A percentile compares a stretch with the other conserved stretches of the same genome.
These are phyloP conservation scores for Cheilosia urbana DNA, from an alignment of 2,888 invertebrate species.

Conservation along the genomic window DNA sequence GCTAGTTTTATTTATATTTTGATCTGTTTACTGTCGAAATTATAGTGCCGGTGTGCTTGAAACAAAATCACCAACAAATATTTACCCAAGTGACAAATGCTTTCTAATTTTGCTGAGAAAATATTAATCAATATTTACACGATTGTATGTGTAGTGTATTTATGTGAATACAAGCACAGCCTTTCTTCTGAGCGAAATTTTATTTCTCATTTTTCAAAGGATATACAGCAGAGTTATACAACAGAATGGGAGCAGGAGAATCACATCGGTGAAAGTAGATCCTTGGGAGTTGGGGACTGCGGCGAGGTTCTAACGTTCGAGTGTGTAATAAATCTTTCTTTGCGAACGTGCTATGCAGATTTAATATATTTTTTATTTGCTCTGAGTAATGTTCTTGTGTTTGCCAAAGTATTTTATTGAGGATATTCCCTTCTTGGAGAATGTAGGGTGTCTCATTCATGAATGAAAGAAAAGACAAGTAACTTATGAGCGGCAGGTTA, in stretches of 20 bases:
- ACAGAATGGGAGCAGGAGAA: conserved; percentile 34
- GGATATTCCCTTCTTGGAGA: conserved; percentile 7
- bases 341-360: conserved; percentile 71
- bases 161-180: background rate
- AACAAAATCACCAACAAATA: conserved; percentile 30
- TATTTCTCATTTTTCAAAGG: conserved; percentile 47
- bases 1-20: conserved; percentile 6
- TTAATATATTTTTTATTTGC: conserved; percentile 72
- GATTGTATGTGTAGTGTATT: conserved; percentile 27
- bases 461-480: conserved; percentile 6
- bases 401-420: conserved; percentile 63
- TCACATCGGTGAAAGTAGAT: conserved; percentile 13
- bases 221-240: conserved; percentile 27
- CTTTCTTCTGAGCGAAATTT: background rate
- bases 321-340: conserved; percentile 71
- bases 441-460: conserved; percentile 20
- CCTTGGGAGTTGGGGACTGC: conserved; percentile 13
- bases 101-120: conserved; percentile 31
- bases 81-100: conserved; percentile 44
- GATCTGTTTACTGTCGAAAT: background rate
- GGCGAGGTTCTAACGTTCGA: conserved; percentile 49
- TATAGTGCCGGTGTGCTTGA: background rate
- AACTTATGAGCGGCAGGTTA: conserved; percentile 25
- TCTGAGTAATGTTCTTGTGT: conserved; percentile 46
- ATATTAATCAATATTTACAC: conserved; percentile 68